These are phyloP conservation scores for Empidonax alnorum DNA, from an alignment of 2,113 vertebrate species.

Conservation along the genomic window DNA sequence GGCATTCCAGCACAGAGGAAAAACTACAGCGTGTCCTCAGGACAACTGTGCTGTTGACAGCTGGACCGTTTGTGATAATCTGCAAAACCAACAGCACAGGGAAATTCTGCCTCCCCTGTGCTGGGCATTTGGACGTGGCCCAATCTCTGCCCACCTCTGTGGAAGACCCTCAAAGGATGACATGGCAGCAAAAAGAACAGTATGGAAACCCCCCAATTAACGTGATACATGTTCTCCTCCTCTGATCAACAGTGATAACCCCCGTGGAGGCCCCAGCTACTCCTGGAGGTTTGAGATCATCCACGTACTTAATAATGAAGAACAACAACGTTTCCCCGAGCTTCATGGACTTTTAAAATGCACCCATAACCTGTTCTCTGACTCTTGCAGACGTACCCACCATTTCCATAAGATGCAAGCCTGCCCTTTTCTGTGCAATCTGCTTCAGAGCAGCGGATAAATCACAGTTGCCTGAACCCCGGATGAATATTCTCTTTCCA, in stretches of 20 bases:
- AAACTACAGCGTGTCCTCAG: not conserved
- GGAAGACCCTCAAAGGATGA: not conserved
- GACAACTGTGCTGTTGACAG: not conserved
- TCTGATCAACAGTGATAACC: not conserved
- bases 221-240: not conserved
- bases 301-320: not conserved
- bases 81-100: not conserved
- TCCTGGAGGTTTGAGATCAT: not conserved
- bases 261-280: not conserved
- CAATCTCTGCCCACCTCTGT: not conserved
- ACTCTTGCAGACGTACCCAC: not conserved
- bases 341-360: not conserved
- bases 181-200: rapidly evolving
- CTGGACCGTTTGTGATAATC: not conserved
- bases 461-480: not conserved
- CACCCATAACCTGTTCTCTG: not conserved
- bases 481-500: not conserved
- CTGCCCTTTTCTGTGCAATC: not conserved
- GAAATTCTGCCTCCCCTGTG: not conserved
- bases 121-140: not conserved
- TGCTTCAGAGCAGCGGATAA: not conserved
- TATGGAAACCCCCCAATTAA: rapidly evolving
- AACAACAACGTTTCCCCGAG: not conserved
- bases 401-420: not conserved
- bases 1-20: not conserved